Evolutionary conservation across 2,888 invertebrate species (phyloP).

Genomic region (Leptopilina syphax): DNA sequence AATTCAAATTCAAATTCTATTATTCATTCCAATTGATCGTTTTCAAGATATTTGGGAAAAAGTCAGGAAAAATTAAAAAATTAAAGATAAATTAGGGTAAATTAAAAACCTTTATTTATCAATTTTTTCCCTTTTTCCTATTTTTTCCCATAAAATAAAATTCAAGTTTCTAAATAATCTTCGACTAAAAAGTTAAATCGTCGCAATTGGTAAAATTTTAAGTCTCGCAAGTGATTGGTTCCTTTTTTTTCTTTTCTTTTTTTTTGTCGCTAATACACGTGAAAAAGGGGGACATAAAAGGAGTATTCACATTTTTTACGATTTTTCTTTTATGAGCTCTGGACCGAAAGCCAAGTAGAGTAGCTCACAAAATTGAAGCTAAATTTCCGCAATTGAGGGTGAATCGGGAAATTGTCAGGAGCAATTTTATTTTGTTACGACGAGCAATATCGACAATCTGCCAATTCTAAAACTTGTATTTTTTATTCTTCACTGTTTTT

Average conservation of each 20-base stretch:
- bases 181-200: too few species aligned
- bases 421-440: slow-evolving; percentile 20
- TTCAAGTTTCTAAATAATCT: too few species aligned
- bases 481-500: not conserved
- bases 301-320: slow-evolving; percentile 59
- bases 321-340: slow-evolving; percentile 58
- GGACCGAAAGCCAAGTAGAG: slow-evolving; percentile 52
- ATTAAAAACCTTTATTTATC: too few species aligned
- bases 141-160: too few species aligned
- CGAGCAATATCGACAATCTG: slow-evolving; percentile 27
- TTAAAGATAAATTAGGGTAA: too few species aligned
- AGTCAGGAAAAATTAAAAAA: too few species aligned
- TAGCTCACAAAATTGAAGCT: slow-evolving; percentile 58
- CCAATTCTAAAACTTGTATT: not conserved
- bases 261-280: slow-evolving; percentile 17
- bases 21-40: not conserved
- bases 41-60: too few species aligned
- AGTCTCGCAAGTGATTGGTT: slow-evolving; percentile 52
- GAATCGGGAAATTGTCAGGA: not conserved
- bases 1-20: not conserved
- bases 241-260: not conserved
- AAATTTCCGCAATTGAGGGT: slow-evolving; percentile 11
- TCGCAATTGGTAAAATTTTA: too few species aligned
- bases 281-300: slow-evolving; percentile 17
- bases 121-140: too few species aligned